Base-by-base conservation (phyloP, 2,113 vertebrate species). In the Microcebus jonahi region DNA sequence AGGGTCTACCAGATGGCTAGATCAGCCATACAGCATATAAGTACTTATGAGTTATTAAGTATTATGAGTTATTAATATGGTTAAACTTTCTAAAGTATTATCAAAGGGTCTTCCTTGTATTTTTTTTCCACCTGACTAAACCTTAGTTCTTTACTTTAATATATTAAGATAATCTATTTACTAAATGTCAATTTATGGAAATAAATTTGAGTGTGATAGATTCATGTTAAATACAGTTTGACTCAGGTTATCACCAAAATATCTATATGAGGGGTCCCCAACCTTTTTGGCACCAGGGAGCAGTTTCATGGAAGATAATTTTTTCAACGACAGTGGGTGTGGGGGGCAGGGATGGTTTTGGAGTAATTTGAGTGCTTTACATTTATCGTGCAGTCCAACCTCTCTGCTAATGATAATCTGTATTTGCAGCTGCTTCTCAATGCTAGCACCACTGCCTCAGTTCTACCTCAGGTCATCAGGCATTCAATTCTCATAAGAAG, bases 181-280 rank as follows among this genome's bases (percentile, higher is more conserved):
- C n/a, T 79, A 67, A 59, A 79, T 81, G 34, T 77, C 63, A 88
- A 48, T 82, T 88, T 55, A 71, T 10, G 73, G 59, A 80, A 95
- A 67, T 63, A 86, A 90, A 95, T 68, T 34, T 61, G 34, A 91
- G 29, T 42, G 21, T 75, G 50, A 29, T 67, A 65, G 23, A 81
- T 65, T 65, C 31, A 34, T 55, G 10, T 65, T 93, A 68, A 86
- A 45, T 63, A n/a, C 3, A 63, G 21, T 75, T 77, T 45, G n/a
- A 88, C 57, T 91, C 34, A 23, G 21, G n/a, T 67, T 65, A 89
- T 79, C 36, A 87, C 27, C 59, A 48, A 53, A 67, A 83, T 34
- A 71, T 55, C n/a, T 55, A 53, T 11, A 55, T 4, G 11, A 21
- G 55, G 0, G 7, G 20, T 57, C 20, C 20, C 20, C 55, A 57